Evolutionary conservation across 2,797 vertebrate species (phyloP), one percentile per base, ranked within the genome.

Genomic region (Notolepis coatsorum): DNA sequence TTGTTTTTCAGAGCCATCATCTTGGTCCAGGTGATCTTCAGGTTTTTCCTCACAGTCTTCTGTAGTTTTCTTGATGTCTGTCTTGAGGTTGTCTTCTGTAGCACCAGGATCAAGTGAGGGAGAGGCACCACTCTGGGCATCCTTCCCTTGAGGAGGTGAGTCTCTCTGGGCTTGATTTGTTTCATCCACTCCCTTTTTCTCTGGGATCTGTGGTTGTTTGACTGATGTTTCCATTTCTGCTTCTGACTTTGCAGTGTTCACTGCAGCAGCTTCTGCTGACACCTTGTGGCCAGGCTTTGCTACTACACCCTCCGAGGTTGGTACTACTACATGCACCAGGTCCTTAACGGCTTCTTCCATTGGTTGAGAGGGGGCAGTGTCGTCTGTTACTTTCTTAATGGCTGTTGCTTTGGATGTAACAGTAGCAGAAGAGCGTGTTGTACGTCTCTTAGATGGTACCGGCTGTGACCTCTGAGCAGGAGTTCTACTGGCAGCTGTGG

Each of bases 201-300:
- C 54, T 31, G 56, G 20, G 65, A 52, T 20, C 57, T 17, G 39
- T 52, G 59, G 30, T 52, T 66, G 64, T 71, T 55, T 60, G 45
- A 33, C 35, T 20, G 48, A 13, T 0, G 49, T 17, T 52, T 79
- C 75, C 39, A 28, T 55, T 64, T 62, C 51, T 10, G 12, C 17
- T 65, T 75, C 61, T 41, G 73, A 70, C 70, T 49, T 53, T 8
- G 20, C 69, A 66, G 37, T 50, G 74, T 71, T 51, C 48, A 28
- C 51, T 57, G 72, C 23, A 45, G 1, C 1, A 35, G 2, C 4
- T 62, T 83, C 64, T 73, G 62, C 43, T 72, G 75, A 68, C 66
- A 46, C 64, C 4, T 9, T 61, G 51, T 81, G 81, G 59, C 49
- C 54, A 45, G 66, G 41, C 37, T 5, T 46, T 17, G 27, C 15